phyloP scores from a whole-genome alignment of 2,113 vertebrate genomes.

The Leiothrix lutea region DNA sequence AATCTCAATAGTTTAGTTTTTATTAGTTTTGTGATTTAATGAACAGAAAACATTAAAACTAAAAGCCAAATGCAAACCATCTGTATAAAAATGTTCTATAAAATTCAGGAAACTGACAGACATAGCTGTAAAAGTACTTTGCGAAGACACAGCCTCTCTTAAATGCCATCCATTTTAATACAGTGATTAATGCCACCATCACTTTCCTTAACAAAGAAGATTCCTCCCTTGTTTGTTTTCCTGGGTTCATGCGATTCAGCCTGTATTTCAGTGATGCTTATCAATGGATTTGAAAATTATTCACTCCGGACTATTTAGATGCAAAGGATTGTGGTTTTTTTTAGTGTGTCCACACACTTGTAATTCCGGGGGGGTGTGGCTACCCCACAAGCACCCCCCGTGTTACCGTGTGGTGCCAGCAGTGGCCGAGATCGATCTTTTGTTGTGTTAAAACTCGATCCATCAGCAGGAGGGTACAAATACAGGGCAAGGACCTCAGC shows the following conservation, averaged over 20 bases:
- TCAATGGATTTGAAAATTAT: background rate
- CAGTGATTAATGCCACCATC: background rate
- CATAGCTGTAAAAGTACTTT: slow-evolving; percentile 22
- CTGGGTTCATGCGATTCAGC: background rate
- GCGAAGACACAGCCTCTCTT: background rate
- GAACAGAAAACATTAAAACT: slow-evolving; percentile 49
- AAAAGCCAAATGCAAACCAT: slow-evolving; percentile 59
- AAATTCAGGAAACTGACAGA: slow-evolving; percentile 9
- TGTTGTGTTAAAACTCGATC: background rate
- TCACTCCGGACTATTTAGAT: background rate
- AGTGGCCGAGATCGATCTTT: fast-evolving
- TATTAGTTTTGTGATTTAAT: slow-evolving; percentile 60
- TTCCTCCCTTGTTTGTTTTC: background rate
- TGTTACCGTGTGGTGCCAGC: background rate
- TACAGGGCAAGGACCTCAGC: background rate
- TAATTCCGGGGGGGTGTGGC: too few species aligned
- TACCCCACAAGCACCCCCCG: fast-evolving
- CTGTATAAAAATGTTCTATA: slow-evolving; percentile 19
- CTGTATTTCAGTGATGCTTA: background rate
- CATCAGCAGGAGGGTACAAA: background rate
- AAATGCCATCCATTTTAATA: slow-evolving; percentile 12
- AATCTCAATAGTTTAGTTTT: slow-evolving; percentile 5
- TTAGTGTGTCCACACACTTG: background rate
- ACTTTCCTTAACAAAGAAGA: background rate
- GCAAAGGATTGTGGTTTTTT: background rate